Conservation (phyloP, 1,140 invertebrate genomes). For the Manduca sexta region DNA sequence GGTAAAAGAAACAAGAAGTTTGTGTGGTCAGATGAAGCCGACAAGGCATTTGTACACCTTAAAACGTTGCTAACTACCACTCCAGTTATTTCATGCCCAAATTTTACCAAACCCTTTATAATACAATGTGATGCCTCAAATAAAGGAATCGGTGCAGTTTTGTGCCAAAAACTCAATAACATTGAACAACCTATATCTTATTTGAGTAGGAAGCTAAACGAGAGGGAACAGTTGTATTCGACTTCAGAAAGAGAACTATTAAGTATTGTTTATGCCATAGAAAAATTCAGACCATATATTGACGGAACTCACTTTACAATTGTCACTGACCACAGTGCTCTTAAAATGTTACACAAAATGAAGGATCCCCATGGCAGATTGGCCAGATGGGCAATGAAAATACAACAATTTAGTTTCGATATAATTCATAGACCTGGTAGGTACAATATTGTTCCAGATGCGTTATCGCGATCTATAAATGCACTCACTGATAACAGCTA, state of each 20-base stretch:
- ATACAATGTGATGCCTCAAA: slow-evolving; percentile 48
- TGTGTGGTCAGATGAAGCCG: slow-evolving; percentile 21
- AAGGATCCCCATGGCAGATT: slow-evolving; percentile 57
- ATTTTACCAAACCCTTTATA: slow-evolving; percentile 38
- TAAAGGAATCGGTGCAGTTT: slow-evolving; percentile 37
- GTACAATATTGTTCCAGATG: slow-evolving; percentile 41
- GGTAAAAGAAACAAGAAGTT: slow-evolving; percentile 25
- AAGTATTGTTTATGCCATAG: no score
- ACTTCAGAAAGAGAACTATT: no score
- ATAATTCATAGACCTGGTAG: slow-evolving; percentile 43
- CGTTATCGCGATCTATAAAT: slow-evolving; percentile 23
- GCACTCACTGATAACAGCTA: slow-evolving; percentile 7
- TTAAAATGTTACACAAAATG: slow-evolving; percentile 55
- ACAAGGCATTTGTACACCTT: slow-evolving; percentile 26
- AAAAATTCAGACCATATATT: no score
- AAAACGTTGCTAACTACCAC: slow-evolving; percentile 38
- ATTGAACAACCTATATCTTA: slow-evolving; percentile 37
- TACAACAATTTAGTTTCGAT: slow-evolving; percentile 45
- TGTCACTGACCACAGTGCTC: no score
- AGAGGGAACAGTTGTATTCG: no score
- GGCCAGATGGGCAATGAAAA: slow-evolving; percentile 55
- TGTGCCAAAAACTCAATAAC: slow-evolving; percentile 33
- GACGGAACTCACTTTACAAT: no score
- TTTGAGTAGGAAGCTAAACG: no score
- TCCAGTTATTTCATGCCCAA: slow-evolving; percentile 38